Evolutionary conservation across 2,113 vertebrate genomes (phyloP).

Genomic region (Carlito syrichta): DNA sequence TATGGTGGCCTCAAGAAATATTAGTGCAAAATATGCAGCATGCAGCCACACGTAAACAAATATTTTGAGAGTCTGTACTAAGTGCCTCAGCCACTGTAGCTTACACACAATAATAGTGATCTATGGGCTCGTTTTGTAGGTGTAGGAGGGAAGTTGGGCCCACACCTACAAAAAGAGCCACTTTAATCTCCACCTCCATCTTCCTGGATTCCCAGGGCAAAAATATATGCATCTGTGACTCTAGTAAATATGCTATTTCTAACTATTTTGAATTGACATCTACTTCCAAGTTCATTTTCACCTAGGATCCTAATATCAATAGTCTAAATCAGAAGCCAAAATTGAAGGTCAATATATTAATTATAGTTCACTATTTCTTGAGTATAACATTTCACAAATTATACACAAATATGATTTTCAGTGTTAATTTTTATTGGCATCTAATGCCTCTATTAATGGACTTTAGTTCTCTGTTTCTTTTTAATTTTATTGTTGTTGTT

Average conservation of each 20-base stretch:
- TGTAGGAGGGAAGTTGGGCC: fast-evolving
- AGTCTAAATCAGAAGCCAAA: background rate
- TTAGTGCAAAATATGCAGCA: background rate
- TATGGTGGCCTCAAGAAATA: background rate
- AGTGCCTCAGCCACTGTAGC: fast-evolving
- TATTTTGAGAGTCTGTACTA: background rate
- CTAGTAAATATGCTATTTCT: background rate
- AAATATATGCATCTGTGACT: background rate
- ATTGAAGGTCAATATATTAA: background rate
- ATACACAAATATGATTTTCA: background rate
- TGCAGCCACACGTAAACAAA: background rate
- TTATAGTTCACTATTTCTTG: background rate
- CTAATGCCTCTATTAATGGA: background rate
- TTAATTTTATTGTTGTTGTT: background rate
- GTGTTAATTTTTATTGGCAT: background rate
- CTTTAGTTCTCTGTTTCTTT: background rate
- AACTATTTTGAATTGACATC: background rate
- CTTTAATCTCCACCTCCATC: background rate
- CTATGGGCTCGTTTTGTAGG: background rate
- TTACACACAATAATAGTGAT: background rate
- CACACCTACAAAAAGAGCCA: fast-evolving
- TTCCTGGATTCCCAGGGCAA: background rate
- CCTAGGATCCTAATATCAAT: background rate
- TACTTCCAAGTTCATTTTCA: background rate
- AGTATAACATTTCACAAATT: background rate